Percentiles rank a stretch among this genome's conserved stretches.
Conservation (phyloP, 1,140 invertebrate genomes). For the Apis cerana region DNA sequence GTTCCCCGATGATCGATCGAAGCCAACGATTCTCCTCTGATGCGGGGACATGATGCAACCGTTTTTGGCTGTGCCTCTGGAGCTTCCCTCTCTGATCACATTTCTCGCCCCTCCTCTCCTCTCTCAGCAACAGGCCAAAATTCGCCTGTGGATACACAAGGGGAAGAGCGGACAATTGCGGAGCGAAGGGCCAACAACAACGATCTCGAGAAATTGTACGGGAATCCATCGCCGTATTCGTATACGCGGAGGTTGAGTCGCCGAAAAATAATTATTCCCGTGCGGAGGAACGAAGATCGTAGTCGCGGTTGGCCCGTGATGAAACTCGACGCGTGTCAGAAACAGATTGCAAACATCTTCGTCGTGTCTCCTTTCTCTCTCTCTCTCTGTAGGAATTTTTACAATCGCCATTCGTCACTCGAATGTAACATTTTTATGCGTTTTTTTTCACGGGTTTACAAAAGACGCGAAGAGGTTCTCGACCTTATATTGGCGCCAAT, state of each 20-base stretch:
- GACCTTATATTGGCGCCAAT: constrained; percentile 13
- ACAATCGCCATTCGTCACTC: not conserved
- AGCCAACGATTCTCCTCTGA: not conserved
- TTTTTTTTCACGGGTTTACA: not conserved
- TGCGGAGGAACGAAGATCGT: no score
- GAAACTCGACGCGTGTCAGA: no score
- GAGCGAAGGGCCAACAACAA: constrained; percentile 25
- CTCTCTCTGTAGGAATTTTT: not conserved
- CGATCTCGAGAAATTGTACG: constrained; percentile 44
- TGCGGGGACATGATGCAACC: not conserved
- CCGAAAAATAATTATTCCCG: not conserved
- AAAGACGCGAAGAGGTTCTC: not conserved
- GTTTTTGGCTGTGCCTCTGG: constrained; percentile 22
- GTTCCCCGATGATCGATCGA: constrained; percentile 47
- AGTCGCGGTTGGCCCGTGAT: no score
- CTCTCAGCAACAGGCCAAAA: constrained; percentile 31
- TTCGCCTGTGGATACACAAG: constrained; percentile 8
- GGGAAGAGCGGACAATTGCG: constrained; percentile 39
- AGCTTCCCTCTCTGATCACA: not conserved
- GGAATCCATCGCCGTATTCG: constrained; percentile 45
- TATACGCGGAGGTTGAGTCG: constrained; percentile 1
- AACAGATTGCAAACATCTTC: no score
- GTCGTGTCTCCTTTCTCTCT: no score
- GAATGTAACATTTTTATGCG: not conserved
- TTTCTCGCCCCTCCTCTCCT: not conserved